phyloP scores from a whole-genome alignment of 2,113 vertebrate species.

The Heteronetta atricapilla region DNA sequence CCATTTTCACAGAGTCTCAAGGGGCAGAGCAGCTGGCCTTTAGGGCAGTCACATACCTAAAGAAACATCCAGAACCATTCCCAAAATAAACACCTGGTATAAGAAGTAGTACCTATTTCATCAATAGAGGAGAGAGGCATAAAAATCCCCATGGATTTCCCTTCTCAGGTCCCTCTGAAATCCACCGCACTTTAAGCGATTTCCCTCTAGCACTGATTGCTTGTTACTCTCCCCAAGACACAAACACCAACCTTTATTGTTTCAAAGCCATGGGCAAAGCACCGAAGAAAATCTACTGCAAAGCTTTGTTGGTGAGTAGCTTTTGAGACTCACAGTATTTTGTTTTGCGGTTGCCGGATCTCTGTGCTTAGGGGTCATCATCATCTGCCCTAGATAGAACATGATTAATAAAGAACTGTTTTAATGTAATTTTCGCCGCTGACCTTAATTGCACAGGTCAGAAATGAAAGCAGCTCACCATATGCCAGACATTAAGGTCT shows the following conservation, averaged over 20 bases:
- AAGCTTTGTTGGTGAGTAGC: not conserved
- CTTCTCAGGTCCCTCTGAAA: not conserved
- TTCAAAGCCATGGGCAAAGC: not conserved
- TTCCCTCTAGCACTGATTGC: not conserved
- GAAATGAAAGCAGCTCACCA: slow-evolving; percentile 66
- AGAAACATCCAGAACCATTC: not conserved
- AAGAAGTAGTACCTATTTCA: not conserved
- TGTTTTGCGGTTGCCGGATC: slow-evolving; percentile 13
- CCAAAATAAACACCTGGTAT: not conserved
- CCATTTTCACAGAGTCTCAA: not conserved
- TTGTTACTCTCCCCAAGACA: not conserved
- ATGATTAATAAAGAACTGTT: slow-evolving; percentile 66
- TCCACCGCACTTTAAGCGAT: not conserved
- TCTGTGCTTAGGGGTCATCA: slow-evolving; percentile 45
- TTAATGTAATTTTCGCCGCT: slow-evolving; percentile 65
- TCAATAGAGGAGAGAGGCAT: not conserved
- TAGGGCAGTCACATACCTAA: not conserved
- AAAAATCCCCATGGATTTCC: not conserved
- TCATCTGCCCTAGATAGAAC: slow-evolving; percentile 50
- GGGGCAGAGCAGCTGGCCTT: not conserved
- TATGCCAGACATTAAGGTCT: slow-evolving; percentile 69
- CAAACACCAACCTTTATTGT: not conserved
- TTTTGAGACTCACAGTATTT: slow-evolving; percentile 18
- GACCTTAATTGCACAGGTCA: slow-evolving; percentile 70
- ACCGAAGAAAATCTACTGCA: not conserved